Base-by-base conservation (phyloP, 2,888 invertebrate species). In the Agonopterix alstromeriana region DNA sequence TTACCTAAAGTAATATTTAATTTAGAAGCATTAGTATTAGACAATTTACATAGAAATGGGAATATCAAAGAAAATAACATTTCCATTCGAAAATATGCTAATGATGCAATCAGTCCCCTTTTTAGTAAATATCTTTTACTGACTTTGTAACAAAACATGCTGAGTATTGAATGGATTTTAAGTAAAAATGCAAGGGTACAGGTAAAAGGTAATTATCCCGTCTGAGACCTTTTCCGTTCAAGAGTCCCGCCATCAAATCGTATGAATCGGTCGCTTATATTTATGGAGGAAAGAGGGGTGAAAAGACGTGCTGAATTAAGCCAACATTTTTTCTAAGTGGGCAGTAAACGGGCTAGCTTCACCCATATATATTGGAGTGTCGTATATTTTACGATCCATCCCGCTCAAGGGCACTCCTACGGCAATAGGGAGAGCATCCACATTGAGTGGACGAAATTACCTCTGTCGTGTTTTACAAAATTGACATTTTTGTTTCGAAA, bases 251-350 rank as follows among this genome's bases (percentile, higher is more conserved):
- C 74, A 77, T 82, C 74, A 77, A 80, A 77, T 77, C 73, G 73
- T 67, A 75, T 73, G 78, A 81, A 81, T 82, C 73, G 76, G 64
- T 73, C 73, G 73, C 67, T 77, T 71, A 66, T 79, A 81, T 84
- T 82, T 79, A 81, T 73, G 70, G 67, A 57, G 61, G 61, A 60
- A 64, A 60, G 63, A 57, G 69, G 70, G 67, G 67, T 65, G 63
- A 57, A 74, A 78, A 72, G 79, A 78, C 66, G 81, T 77, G 74
- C 75, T 82, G 82, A 82, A 85, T 87, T 83, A 85, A 83, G 79
- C 80, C 78, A 77, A 82, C 81, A 77, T 86, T 84, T 86, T 85
- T 85, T 82, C 77, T 78, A 82, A 86, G 85, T 84, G 85, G 83
- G 77, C 78, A 77, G 74, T 84, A 82, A 84, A 83, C 73, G 80